A percentile compares a stretch with the other conserved stretches of the same genome.
These are phyloP conservation scores for Drosophila sp. DNA, from an alignment of 1,140 invertebrate genomes.

Conservation along the genomic window DNA sequence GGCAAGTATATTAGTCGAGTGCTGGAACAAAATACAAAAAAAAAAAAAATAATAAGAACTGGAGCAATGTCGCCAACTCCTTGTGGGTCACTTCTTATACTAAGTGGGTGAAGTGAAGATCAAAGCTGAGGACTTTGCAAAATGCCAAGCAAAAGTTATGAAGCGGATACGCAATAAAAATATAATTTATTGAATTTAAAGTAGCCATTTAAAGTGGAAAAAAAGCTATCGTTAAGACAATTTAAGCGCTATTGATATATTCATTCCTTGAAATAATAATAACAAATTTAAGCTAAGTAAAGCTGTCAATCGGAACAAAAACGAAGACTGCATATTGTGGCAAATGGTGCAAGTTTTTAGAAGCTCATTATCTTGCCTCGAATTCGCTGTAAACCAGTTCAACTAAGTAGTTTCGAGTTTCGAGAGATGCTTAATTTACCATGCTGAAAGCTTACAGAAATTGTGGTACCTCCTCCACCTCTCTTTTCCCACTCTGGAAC, in stretches of 20 bases:
- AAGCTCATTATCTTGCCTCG: slow-evolving; percentile 12
- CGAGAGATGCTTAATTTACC: slow-evolving; percentile 13
- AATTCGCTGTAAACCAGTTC: slow-evolving; percentile 14
- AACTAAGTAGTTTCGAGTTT: background rate
- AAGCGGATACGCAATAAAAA: slow-evolving; percentile 31
- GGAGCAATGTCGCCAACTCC: slow-evolving; percentile 48
- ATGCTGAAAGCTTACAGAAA: background rate
- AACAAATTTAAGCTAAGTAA: no score
- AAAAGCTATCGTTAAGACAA: background rate
- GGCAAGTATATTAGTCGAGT: slow-evolving; percentile 64
- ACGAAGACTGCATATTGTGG: no score
- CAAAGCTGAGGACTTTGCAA: slow-evolving; percentile 14
- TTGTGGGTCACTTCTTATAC: slow-evolving; percentile 50
- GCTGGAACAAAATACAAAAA: slow-evolving; percentile 22
- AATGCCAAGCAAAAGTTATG: slow-evolving; percentile 20
- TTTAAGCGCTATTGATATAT: no score
- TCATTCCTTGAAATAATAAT: no score
- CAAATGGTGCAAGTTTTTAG: background rate
- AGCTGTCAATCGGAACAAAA: no score
- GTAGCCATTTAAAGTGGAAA: slow-evolving; percentile 21
- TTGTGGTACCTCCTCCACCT: background rate
- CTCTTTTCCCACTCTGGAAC: background rate
- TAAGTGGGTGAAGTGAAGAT: slow-evolving; percentile 46
- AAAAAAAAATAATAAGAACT: slow-evolving; percentile 23
- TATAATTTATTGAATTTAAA: slow-evolving; percentile 42